Conservation (phyloP, 1,140 invertebrate species). For the Daktulosphaira vitifoliae region DNA sequence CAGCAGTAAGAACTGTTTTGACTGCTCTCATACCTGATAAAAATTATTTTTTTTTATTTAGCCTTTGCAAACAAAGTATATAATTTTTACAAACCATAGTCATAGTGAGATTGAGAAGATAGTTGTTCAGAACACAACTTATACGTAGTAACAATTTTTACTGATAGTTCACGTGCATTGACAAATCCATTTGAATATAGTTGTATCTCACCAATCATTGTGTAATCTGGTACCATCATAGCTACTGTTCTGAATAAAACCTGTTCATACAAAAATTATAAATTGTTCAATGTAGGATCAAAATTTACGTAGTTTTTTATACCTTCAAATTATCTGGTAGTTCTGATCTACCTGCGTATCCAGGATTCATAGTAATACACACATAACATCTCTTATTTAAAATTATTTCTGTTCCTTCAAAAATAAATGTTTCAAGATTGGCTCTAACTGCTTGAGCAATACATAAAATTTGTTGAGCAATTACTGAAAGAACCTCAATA, state of each 20-base stretch:
- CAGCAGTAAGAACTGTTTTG: slow-evolving; percentile 73
- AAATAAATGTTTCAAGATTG: slow-evolving; percentile 61
- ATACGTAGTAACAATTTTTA: slow-evolving; percentile 85
- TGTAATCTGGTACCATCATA: slow-evolving; percentile 93
- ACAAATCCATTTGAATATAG: slow-evolving; percentile 83
- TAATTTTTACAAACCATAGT: slow-evolving; percentile 56
- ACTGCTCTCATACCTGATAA: slow-evolving; percentile 60
- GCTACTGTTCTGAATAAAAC: slow-evolving; percentile 84
- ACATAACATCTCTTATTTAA: slow-evolving; percentile 76
- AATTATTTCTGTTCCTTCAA: slow-evolving; percentile 73
- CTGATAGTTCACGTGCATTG: slow-evolving; percentile 65
- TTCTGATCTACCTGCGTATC: slow-evolving; percentile 77
- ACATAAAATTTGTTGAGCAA: slow-evolving; percentile 73
- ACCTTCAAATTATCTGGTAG: slow-evolving; percentile 81
- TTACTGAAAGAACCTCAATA: slow-evolving; percentile 72
- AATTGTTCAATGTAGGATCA: no score
- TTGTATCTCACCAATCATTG: slow-evolving; percentile 83
- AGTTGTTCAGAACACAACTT: slow-evolving; percentile 81
- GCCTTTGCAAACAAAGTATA: no score
- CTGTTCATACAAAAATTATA: slow-evolving; percentile 39
- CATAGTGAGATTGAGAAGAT: slow-evolving; percentile 78
- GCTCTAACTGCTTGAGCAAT: slow-evolving; percentile 70
- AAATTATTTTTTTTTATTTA: slow-evolving; percentile 1
- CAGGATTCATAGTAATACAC: slow-evolving; percentile 91
- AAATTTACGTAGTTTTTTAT: not conserved